These are phyloP conservation scores for Tipula lateralis DNA, from an alignment of 2,888 invertebrate genomes.

Conservation along the genomic window DNA sequence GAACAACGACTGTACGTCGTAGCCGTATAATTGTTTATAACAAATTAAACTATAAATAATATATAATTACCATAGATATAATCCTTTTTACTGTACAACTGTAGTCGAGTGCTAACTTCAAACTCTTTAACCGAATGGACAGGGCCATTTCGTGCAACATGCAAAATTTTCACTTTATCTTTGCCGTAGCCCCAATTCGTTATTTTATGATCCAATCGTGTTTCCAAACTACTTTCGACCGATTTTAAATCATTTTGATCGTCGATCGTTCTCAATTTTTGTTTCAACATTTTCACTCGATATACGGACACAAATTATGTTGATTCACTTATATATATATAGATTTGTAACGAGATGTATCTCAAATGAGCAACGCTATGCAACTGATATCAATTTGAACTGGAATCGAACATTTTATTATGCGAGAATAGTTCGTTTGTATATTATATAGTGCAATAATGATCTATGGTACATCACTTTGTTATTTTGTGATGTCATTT, in stretches of 20 bases:
- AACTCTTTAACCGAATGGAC: constrained; percentile 68
- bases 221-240: not conserved
- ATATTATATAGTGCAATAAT: no score
- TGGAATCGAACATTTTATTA: not conserved
- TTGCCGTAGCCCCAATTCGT: constrained; percentile 53
- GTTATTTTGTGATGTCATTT: not conserved
- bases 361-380: not conserved
- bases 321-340: not conserved
- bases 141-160: constrained; percentile 62
- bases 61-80: constrained; percentile 55
- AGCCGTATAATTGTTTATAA: not conserved
- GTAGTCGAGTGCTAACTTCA: constrained; percentile 68
- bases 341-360: not conserved
- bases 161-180: constrained; percentile 66
- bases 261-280: not conserved
- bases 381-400: not conserved
- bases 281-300: constrained; percentile 1
- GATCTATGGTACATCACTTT: no score
- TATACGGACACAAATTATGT: no score
- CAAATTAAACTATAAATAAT: not conserved
- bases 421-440: no score
- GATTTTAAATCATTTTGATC: not conserved
- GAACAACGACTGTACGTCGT: not conserved
- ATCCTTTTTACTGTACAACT: constrained; percentile 64
- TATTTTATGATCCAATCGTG: not conserved